Evolutionary conservation across 2,888 invertebrate genomes (phyloP), one percentile per base, ranked within the genome.

Genomic region (Cheilosia pagana): DNA sequence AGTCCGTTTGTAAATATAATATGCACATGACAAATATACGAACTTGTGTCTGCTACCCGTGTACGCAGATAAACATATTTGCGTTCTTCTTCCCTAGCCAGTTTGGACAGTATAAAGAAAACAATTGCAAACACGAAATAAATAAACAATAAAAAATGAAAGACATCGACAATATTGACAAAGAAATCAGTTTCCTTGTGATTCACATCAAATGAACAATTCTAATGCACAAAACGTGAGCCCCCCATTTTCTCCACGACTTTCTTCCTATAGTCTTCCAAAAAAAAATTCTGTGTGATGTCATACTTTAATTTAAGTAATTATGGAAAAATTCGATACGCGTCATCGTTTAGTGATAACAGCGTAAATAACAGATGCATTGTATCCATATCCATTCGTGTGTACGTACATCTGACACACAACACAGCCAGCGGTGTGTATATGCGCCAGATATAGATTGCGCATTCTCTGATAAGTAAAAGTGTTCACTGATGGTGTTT

Each of bases 231-330:
- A 63, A 28, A 35, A 35, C 43, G 74, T 48, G 48, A 43, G 59
- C 71, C 28, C 19, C n/a, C 21, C 19, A 52, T 23, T 25, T 50
- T 23, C 16, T 8, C 16, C 12, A 35, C 39, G 28, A 35, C 43
- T 31, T 7, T 16, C 45, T 45, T 45, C 19, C 45, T 8, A 19
- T 8, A 19, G 16, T 8, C n/a, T n/a, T n/a, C n/a, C n/a, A 45
- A 19, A 43, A 14, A n/a, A 43, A 43, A 76, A 71, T 72, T 70
- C 72, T 45, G 39, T 74, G 72, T 78, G 72, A 78, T 78, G 82
- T 78, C 82, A 83, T 83, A 78, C 74, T 78, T 78, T 78, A 74
- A 83, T 72, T 83, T 78, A 74, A 59, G 67, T 78, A 74, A 83
- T 78, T 78, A 74, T 72, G 31, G 35, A 35, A 25, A 53, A 53